A percentile compares a stretch with the other conserved stretches of the same genome.
Evolutionary conservation across 2,113 vertebrate species (phyloP).

Genomic region (Coreoperca whiteheadi): DNA sequence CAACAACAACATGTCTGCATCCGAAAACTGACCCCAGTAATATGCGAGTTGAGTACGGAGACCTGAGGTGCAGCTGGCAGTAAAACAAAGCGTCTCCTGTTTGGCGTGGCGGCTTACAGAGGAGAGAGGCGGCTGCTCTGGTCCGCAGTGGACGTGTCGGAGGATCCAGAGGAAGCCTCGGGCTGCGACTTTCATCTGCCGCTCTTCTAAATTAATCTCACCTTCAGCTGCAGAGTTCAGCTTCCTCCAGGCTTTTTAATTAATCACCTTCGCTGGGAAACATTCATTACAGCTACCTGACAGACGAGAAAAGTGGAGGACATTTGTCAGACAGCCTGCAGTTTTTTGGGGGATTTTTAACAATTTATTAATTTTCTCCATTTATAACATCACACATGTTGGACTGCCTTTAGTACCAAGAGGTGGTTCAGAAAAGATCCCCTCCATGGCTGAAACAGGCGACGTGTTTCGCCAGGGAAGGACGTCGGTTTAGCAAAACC

Average conservation of each 20-base stretch:
- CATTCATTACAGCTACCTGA: conserved; percentile 17
- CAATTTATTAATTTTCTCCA: neutral
- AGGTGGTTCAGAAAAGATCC: neutral
- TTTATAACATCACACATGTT: neutral
- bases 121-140: neutral
- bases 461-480: neutral
- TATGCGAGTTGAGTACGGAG: neutral
- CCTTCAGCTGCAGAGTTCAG: conserved; percentile 45
- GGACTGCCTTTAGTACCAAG: neutral
- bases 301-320: conserved; percentile 8
- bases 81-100: neutral
- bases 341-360: no score
- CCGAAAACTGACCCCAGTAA: no score
- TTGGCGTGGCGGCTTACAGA: neutral
- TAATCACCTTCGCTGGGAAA: conserved; percentile 18
- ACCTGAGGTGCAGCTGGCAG: neutral
- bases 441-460: neutral
- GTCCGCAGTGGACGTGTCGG: conserved; percentile 10
- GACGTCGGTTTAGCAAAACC: no score
- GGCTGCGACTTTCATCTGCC: conserved; percentile 53
- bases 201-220: conserved; percentile 46
- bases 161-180: conserved; percentile 19
- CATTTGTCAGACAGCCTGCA: conserved; percentile 17
- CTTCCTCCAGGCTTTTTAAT: conserved; percentile 36
- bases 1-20: no score